These are phyloP conservation scores for Psylliodes chrysocephalus DNA, from an alignment of 2,888 invertebrate species.

Conservation along the genomic window DNA sequence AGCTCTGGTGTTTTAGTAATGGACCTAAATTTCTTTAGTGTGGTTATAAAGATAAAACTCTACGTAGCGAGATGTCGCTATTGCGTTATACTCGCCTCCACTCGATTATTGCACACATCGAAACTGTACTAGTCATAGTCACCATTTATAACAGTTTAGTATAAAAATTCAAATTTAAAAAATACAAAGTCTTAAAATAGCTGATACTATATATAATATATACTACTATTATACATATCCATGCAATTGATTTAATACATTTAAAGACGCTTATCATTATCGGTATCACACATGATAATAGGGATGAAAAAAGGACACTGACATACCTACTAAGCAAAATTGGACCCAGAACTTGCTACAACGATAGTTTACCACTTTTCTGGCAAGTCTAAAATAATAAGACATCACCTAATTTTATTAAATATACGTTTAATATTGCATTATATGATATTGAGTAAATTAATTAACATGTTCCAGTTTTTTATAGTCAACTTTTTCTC, in stretches of 20 bases:
- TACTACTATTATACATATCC: slow-evolving; percentile 65
- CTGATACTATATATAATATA: slow-evolving; percentile 65
- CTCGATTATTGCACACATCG: slow-evolving; percentile 65
- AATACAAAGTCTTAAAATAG: slow-evolving; percentile 66
- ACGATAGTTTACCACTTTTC: too few species aligned
- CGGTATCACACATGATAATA: slow-evolving; percentile 63
- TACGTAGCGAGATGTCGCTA: slow-evolving; percentile 55
- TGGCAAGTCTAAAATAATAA: too few species aligned
- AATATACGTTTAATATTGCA: too few species aligned
- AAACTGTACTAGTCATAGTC: slow-evolving; percentile 65
- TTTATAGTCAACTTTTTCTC: too few species aligned
- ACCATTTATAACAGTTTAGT: slow-evolving; percentile 66
- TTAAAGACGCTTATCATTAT: slow-evolving; percentile 61
- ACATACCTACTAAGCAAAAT: slow-evolving; percentile 11
- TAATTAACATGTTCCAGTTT: too few species aligned
- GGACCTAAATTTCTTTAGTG: slow-evolving; percentile 51
- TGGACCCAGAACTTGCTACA: too few species aligned
- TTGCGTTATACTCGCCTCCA: slow-evolving; percentile 50
- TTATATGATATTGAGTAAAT: not conserved
- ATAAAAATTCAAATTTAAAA: slow-evolving; percentile 67
- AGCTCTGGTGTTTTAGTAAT: slow-evolving; percentile 12
- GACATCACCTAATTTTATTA: too few species aligned
- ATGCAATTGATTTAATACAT: slow-evolving; percentile 65
- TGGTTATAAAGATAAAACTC: slow-evolving; percentile 61
- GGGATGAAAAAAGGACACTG: slow-evolving; percentile 47